Conservation (phyloP, 1,140 invertebrate species). For the Acromyrmex echinatior region DNA sequence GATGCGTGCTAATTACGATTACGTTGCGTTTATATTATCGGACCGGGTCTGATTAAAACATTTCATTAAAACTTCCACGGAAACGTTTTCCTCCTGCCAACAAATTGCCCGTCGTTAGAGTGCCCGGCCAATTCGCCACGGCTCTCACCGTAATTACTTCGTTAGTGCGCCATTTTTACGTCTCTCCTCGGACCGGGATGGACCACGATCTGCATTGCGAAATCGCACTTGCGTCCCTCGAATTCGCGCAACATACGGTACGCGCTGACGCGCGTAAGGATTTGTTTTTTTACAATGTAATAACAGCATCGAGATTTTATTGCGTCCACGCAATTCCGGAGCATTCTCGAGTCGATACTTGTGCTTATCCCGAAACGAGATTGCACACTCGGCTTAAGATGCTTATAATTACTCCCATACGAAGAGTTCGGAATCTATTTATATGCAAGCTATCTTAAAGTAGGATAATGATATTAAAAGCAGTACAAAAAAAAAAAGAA, state of each 20-base stretch:
- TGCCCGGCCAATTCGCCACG: slow-evolving; percentile 35
- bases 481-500: background rate
- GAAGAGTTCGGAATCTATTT: background rate
- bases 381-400: slow-evolving; percentile 1
- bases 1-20: slow-evolving; percentile 63
- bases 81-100: slow-evolving; percentile 46
- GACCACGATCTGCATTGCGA: slow-evolving; percentile 11
- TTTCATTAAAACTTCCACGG: slow-evolving; percentile 57
- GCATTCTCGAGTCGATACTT: slow-evolving; percentile 7
- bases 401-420: background rate
- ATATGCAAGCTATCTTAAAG: background rate
- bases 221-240: slow-evolving; percentile 12
- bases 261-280: background rate
- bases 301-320: slow-evolving; percentile 47
- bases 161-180: slow-evolving; percentile 49
- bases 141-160: slow-evolving; percentile 62
- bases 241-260: background rate
- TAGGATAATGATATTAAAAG: background rate
- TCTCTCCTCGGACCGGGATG: slow-evolving; percentile 9
- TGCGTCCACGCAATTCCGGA: slow-evolving; percentile 14
- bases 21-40: slow-evolving; percentile 63
- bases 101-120: slow-evolving; percentile 58
- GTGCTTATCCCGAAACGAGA: slow-evolving; percentile 16
- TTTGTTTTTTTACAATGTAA: slow-evolving; percentile 28
- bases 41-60: slow-evolving; percentile 54